Evolutionary conservation across 2,113 vertebrate genomes (phyloP).

Genomic region (Albula goreensis): DNA sequence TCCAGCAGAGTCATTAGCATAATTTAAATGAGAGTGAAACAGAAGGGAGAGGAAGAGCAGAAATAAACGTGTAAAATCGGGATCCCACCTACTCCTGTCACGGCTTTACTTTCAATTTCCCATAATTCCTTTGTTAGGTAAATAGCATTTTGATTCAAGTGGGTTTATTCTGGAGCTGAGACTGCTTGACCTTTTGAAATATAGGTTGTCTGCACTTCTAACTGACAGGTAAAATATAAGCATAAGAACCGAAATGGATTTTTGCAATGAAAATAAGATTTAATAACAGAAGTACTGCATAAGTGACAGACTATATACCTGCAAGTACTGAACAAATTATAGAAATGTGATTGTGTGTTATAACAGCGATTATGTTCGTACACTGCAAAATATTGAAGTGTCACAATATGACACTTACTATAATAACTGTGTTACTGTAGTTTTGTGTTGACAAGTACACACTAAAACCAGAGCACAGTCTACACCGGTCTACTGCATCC

Average conservation of each 20-base stretch:
- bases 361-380: too few relatives aligned
- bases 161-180: background rate
- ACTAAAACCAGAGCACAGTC: too few relatives aligned
- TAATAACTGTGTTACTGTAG: too few relatives aligned
- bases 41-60: constrained; percentile 3
- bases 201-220: background rate
- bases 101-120: background rate
- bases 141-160: background rate
- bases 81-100: too few relatives aligned
- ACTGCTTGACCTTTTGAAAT: too few relatives aligned
- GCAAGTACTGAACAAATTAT: too few relatives aligned
- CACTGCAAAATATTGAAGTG: too few relatives aligned
- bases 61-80: background rate
- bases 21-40: constrained; percentile 24
- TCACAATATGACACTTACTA: too few relatives aligned
- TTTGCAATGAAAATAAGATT: background rate
- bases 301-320: background rate
- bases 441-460: too few relatives aligned
- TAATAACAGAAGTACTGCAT: background rate
- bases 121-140: background rate
- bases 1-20: constrained; percentile 21
- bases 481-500: too few relatives aligned
- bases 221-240: background rate
- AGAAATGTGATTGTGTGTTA: too few relatives aligned
- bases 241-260: background rate